Base-by-base conservation (phyloP, 1,140 invertebrate species). In the Callitettix versicolor region DNA sequence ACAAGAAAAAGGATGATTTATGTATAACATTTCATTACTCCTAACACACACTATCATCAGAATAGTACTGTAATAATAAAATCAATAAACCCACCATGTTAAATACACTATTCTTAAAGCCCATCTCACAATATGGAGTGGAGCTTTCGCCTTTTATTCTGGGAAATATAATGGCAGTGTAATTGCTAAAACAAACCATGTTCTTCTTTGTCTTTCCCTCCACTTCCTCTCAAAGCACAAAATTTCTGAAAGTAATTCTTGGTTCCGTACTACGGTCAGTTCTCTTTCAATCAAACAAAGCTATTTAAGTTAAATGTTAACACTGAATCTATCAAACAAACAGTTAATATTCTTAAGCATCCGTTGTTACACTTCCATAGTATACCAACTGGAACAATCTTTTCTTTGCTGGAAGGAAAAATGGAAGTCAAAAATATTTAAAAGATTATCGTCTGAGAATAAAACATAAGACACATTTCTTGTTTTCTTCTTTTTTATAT, bases 111-210 rank as follows among this genome's bases (percentile, higher is more conserved):
- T 47, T 58, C 46, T 47, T 58, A 58, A 58, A 58, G 50, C 56
- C 46, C 33, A 58, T 58, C 56, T 58, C 56, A 53, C 56, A 58
- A 58, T 58, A 58, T 58, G 56, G 56, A 58, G 56, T 58, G 51
- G 53, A 53, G 56, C 56, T 58, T 58, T 36, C 56, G 46, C 46
- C 34, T 53, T 42, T 53, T 36, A 30, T 30, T 30, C 26, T 30
- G 42, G 56, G 41, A 58, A 58, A 50, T 53, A 36, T 42, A 58
- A 58, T 58, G 56, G 56, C 56, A 58, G 56, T 58, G 56, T 58
- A 58, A 58, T 58, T 58, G 56, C 56, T 58, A 58, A 56, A 58
- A 52, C 43, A 43, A 44, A 21, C 30, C 33, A 33, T 44, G 14
- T 49, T 18, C 42, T 44, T 49, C 46, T 26, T 26, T 49, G 21